These are phyloP conservation scores for Sternarchorhynchus goeldii DNA, from an alignment of 2,797 vertebrate genomes.

Conservation along the genomic window DNA sequence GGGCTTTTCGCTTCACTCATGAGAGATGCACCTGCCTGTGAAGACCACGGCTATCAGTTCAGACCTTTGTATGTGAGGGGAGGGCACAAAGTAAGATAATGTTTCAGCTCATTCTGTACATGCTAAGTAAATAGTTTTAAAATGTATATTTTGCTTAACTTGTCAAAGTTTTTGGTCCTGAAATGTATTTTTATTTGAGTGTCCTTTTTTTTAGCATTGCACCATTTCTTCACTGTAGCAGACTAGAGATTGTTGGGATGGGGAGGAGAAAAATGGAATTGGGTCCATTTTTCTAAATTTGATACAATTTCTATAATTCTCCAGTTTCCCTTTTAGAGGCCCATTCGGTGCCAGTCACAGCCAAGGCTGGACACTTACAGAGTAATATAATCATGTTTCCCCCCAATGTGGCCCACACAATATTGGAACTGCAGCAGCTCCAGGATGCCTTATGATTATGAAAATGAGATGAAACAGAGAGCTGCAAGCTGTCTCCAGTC, in stretches of 20 bases:
- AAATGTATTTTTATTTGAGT: constrained; percentile 49
- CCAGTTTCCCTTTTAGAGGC: constrained; percentile 66
- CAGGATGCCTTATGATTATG: constrained; percentile 70
- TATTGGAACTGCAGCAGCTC: constrained; percentile 68
- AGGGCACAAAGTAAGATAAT: constrained; percentile 38
- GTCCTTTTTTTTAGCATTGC: constrained; percentile 53
- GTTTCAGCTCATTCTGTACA: constrained; percentile 34
- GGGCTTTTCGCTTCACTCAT: constrained; percentile 27
- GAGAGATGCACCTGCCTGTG: constrained; percentile 30
- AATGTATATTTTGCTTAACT: constrained; percentile 39
- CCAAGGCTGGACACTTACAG: constrained; percentile 57
- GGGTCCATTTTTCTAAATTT: constrained; percentile 71
- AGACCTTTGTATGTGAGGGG: constrained; percentile 23
- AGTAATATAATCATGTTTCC: constrained; percentile 65
- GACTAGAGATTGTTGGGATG: constrained; percentile 52
- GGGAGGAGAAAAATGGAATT: constrained; percentile 53
- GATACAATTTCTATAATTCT: constrained; percentile 74
- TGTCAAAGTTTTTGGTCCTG: constrained; percentile 17
- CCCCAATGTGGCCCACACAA: constrained; percentile 56
- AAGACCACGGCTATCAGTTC: constrained; percentile 36
- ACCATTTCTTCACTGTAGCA: constrained; percentile 56
- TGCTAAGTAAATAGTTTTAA: constrained; percentile 12
- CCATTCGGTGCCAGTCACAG: constrained; percentile 59
- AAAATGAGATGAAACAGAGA: constrained; percentile 71
- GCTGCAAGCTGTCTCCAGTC: constrained; percentile 67